Conservation (phyloP, 2,113 vertebrate species). For the Loxodonta africana region DNA sequence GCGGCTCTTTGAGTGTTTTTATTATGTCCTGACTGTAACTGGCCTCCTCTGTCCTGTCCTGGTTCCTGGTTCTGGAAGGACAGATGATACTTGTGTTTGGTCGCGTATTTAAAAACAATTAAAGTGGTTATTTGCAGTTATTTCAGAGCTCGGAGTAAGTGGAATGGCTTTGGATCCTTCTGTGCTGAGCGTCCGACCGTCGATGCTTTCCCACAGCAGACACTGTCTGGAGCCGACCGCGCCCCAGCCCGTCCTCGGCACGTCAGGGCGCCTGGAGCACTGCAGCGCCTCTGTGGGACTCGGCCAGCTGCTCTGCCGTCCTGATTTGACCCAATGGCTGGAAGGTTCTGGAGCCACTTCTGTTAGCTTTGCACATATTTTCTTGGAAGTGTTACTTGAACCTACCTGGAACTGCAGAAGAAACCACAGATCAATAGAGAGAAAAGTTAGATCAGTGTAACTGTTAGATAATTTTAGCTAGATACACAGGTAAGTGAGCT, state of each 20-base stretch:
- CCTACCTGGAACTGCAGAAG: slow-evolving; percentile 69
- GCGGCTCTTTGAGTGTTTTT: slow-evolving; percentile 87
- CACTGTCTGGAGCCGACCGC: slow-evolving; percentile 55
- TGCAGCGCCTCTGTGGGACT: neutral
- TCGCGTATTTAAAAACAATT: slow-evolving; percentile 73
- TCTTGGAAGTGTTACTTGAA: slow-evolving; percentile 89
- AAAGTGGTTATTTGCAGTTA: slow-evolving; percentile 78
- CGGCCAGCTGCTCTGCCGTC: neutral
- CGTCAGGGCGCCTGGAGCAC: neutral
- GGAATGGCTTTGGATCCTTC: slow-evolving; percentile 79
- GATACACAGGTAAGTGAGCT: neutral
- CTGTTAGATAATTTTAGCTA: neutral
- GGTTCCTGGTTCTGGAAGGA: slow-evolving; percentile 81
- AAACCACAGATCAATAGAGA: neutral
- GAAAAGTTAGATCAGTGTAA: neutral
- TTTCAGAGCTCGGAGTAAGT: slow-evolving; percentile 77
- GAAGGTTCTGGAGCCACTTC: slow-evolving; percentile 53
- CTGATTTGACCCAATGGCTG: neutral
- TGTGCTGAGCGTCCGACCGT: slow-evolving; percentile 73
- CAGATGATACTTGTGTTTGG: slow-evolving; percentile 64
- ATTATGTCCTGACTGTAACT: slow-evolving; percentile 90
- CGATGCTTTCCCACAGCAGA: slow-evolving; percentile 69
- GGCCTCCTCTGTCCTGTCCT: slow-evolving; percentile 81
- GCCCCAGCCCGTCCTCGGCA: neutral
- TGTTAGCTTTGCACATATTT: slow-evolving; percentile 87